phyloP scores from a whole-genome alignment of 2,113 vertebrate genomes.

The Amphiprion ocellaris region DNA sequence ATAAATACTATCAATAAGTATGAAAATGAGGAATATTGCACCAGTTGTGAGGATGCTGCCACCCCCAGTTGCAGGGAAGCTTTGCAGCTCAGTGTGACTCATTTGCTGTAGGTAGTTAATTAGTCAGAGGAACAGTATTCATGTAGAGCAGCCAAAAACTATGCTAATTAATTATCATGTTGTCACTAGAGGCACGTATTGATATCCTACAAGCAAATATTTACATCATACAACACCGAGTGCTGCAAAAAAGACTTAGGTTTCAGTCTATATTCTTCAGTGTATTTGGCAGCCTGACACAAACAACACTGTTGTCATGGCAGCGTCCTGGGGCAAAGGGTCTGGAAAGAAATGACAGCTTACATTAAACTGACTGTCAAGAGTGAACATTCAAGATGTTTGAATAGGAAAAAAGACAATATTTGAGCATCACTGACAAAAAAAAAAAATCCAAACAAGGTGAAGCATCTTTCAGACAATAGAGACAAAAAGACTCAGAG shows the following conservation, averaged over 20 bases:
- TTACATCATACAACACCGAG: constrained; percentile 18
- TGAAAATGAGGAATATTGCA: neutral
- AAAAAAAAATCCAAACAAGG: neutral
- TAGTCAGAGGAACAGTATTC: constrained; percentile 40
- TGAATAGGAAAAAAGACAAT: neutral
- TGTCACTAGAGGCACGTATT: constrained; percentile 41
- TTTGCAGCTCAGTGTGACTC: constrained; percentile 45
- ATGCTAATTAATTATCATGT: constrained; percentile 38
- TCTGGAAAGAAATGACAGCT: constrained; percentile 9
- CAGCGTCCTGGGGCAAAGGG: constrained; percentile 29
- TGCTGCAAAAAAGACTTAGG: neutral
- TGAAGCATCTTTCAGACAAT: constrained; percentile 47
- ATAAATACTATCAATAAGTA: constrained; percentile 21
- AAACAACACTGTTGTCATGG: constrained; percentile 62
- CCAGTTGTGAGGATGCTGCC: constrained; percentile 44
- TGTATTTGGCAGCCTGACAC: constrained; percentile 25
- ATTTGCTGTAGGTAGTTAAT: constrained; percentile 49
- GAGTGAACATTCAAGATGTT: neutral
- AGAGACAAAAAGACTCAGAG: constrained; percentile 32
- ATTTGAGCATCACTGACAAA: neutral
- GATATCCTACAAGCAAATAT: constrained; percentile 26
- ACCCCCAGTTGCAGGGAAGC: constrained; percentile 34
- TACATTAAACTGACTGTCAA: neutral
- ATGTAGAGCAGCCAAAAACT: constrained; percentile 39
- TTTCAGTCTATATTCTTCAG: neutral